Percentiles rank a stretch among this genome's conserved stretches.
These are phyloP conservation scores for Sebastes kiyomatsui DNA, from an alignment of 2,797 vertebrate species.

Conservation along the genomic window DNA sequence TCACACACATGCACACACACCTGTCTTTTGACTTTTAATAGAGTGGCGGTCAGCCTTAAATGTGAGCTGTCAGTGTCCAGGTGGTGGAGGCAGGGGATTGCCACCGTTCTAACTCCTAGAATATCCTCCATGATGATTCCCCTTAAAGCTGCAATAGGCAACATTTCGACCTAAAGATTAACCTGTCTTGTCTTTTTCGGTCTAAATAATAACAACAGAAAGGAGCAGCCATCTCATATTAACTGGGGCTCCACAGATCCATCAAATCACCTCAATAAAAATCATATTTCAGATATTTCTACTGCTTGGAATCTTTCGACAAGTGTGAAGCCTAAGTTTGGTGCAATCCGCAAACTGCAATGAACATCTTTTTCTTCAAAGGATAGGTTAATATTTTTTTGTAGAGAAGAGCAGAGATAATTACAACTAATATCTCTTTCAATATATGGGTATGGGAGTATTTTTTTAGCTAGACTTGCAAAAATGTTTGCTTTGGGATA, in stretches of 20 bases:
- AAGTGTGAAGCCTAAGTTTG: not conserved
- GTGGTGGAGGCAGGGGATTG: constrained; percentile 4
- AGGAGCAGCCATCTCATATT: not conserved
- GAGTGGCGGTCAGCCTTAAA: constrained; percentile 20
- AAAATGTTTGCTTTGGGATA: not conserved
- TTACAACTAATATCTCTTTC: not conserved
- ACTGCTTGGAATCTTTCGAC: not conserved
- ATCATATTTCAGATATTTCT: not conserved
- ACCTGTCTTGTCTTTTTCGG: not conserved
- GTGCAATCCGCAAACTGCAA: not conserved
- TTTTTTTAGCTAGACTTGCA: not conserved
- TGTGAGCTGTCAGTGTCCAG: constrained; percentile 27
- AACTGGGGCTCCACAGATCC: not conserved
- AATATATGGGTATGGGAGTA: not conserved
- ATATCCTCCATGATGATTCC: not conserved
- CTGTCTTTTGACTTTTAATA: constrained; percentile 15
- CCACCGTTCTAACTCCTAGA: constrained; percentile 7
- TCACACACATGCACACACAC: constrained; percentile 9
- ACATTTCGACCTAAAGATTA: not conserved
- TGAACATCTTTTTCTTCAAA: not conserved
- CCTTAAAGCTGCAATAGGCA: not conserved
- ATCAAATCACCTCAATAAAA: not conserved
- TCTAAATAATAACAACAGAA: not conserved
- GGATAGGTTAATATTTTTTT: not conserved
- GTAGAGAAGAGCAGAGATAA: not conserved